Base-by-base conservation (phyloP, 2,113 vertebrate genomes). In the Phrynosoma blainvillii region DNA sequence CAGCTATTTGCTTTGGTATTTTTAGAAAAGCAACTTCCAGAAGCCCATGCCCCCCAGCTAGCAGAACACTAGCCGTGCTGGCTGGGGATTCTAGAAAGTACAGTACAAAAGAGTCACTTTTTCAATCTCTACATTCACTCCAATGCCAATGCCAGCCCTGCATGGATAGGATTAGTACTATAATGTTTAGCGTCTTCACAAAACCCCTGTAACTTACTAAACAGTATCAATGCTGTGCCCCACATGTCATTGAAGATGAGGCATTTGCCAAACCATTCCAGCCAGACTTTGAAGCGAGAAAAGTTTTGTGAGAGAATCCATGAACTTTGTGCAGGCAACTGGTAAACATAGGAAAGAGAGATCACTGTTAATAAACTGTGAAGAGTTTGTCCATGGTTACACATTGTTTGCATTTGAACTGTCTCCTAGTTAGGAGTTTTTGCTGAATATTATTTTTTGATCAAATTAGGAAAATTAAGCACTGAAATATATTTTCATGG, bases 321-420 rank as follows among this genome's bases (percentile, higher is more conserved):
- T 82, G 36, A 85, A 83, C n/a, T 40, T 76, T 59, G n/a, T 82
- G 40, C 30, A 86, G 65, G 52, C 11, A 78, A 65, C 52, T 85
- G 76, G 27, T 59, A 85, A 85, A 79, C 54, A 78, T 40, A 32
- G 79, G 77, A 70, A 85, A 74, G 47, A 70, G 2, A 70, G 23
- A 80, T 80, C 66, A 75, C 32, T 27, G 47, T 42, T 80, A 73
- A 87, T 87, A 71, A 87, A 54, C 42, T 14, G 27, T 74, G 68
- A 81, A n/a, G 14, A 62, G 66, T 54, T 86, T 79, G 40, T 47
- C 65, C 40, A 20, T 23, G 23, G 20, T 80, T 84, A 54, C 32
- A 68, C 47, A 30, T 23, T 78, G 12, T 89, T 77, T 82, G 79
- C 79, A 14, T 83, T 89, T 18, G 12, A 76, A 52, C 47, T 82